Percentiles rank a stretch among this genome's conserved stretches.
Evolutionary conservation across 2,888 invertebrate species (phyloP).

Genomic region (Crossocerus cetratus): DNA sequence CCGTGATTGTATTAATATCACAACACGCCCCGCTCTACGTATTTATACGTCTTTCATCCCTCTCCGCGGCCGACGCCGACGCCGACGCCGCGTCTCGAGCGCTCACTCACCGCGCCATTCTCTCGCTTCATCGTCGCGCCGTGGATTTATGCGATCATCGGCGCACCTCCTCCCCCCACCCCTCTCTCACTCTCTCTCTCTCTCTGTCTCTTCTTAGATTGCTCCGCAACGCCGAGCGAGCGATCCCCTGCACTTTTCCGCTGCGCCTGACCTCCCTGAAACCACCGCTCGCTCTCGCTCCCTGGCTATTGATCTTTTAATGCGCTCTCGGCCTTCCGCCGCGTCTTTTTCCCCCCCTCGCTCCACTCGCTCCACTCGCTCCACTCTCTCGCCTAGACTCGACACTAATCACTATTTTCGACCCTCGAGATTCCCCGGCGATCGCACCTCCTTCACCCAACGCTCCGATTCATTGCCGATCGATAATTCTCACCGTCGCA

Average conservation of each 20-base stretch:
- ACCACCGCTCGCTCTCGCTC: slow-evolving; percentile 1
- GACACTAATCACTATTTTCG: no score
- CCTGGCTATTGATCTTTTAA: slow-evolving; percentile 16
- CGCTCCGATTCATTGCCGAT: no score
- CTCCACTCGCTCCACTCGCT: neutral
- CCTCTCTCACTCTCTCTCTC: neutral
- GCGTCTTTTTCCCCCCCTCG: neutral
- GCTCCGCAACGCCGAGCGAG: neutral
- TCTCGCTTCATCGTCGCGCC: slow-evolving; percentile 40
- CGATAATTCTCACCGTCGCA: no score
- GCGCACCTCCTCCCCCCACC: slow-evolving; percentile 10
- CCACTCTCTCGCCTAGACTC: no score
- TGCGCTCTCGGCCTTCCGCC: neutral
- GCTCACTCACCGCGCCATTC: slow-evolving; percentile 9
- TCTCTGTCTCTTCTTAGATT: neutral
- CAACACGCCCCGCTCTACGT: slow-evolving; percentile 72
- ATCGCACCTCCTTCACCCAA: no score
- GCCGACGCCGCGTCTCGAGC: slow-evolving; percentile 22
- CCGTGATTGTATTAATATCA: slow-evolving; percentile 77
- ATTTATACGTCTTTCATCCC: slow-evolving; percentile 64
- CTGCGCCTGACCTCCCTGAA: slow-evolving; percentile 26
- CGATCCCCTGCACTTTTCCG: slow-evolving; percentile 9
- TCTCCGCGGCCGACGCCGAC: slow-evolving; percentile 4
- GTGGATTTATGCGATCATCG: slow-evolving; percentile 16
- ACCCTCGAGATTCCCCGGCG: no score